Evolutionary conservation across 2,888 invertebrate genomes (phyloP), one percentile per base, ranked within the genome.

Genomic region (Phasia obesa): DNA sequence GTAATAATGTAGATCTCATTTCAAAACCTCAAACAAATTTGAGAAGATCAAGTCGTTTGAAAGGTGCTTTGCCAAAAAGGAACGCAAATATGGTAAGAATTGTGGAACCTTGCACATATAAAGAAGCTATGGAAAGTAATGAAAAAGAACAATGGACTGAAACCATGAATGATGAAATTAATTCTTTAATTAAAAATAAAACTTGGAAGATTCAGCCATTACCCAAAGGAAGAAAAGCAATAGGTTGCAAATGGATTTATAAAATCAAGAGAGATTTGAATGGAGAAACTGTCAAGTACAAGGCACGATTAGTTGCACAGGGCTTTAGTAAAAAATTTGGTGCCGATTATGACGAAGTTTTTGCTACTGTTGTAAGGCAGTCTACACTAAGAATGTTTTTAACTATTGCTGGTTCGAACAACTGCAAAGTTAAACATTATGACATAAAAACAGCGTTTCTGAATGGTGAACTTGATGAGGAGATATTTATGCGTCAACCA

Each of bases 371-470:
- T 13, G 62, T 42, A 25, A 44, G 42, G 42, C 59, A 59, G 7
- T 17, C 21, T 38, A 59, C 53, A 23, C 23, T 53, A 1, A 25
- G 27, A 5, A 27, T 53, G n/a, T n/a, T 53, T 27, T 53, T 15
- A 53, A 27, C n/a, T 53, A 53, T 53, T 25, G 53, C 53, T 53
- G 31, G 57, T 17, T 57, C 57, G 1, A 57, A 3, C 2, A 31
- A 19, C n/a, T 31, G 15, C 17, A 35, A 31, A n/a, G 57, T 57
- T 4, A 57, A 19, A 15, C 57, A 57, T 31, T 57, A 57, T 11
- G 57, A 57, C n/a, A 31, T 57, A 27, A 57, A 57, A 57, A 57
- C 57, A 31, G 57, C 57, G n/a, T 57, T 59, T 13, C 11, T 59
- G 11, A 62, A 44, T 23, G 25, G n/a, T n/a, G 23, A 62, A 6